Evolutionary conservation across 2,797 vertebrate species (phyloP), one percentile per base, ranked within the genome.

Genomic region (Eulemur albifrons): DNA sequence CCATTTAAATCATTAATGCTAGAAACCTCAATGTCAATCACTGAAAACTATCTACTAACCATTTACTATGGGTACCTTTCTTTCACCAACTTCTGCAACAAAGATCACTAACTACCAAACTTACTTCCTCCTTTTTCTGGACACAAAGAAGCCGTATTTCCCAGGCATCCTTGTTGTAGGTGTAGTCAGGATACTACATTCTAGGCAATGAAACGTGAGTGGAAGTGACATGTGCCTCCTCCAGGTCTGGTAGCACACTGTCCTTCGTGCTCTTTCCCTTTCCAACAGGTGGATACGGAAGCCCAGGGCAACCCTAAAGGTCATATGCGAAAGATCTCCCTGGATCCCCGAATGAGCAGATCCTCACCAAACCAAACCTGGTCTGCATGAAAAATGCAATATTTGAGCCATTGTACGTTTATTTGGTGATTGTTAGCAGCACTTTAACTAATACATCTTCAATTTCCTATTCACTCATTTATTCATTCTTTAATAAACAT

Each of bases 401-500:
- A 61, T n/a, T 35, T 48, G 43, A 94, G 35, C 12, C 32, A 45
- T 0, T 48, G 8, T 7, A 70, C 43, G 38, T 72, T 72, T n/a
- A 57, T 54, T 35, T 86, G 35, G 50, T 82, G 54, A 61, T 12
- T 48, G 23, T 67, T 57, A 82, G 48, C 45, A 70, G 67, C 65
- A 70, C 54, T 48, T 0, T 79, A 52, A 92, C 18, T 40, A 77
- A 70, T 30, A 76, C 40, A 50, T n/a, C n/a, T 92, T 93, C 79
- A 25, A 43, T 30, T 85, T 90, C 70, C 73, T 69, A 72, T 15
- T 48, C 61, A 88, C 35, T 72, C 59, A 45, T 50, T 65, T 63
- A 82, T 54, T 73, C 67, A 35, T 17, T 87, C 65, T 91, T 84
- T 75, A 93, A 91, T 93, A 94, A 96, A 69, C 73, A 69, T 38